phyloP scores from a whole-genome alignment of 2,888 invertebrate genomes.

The Germaria angustata region DNA sequence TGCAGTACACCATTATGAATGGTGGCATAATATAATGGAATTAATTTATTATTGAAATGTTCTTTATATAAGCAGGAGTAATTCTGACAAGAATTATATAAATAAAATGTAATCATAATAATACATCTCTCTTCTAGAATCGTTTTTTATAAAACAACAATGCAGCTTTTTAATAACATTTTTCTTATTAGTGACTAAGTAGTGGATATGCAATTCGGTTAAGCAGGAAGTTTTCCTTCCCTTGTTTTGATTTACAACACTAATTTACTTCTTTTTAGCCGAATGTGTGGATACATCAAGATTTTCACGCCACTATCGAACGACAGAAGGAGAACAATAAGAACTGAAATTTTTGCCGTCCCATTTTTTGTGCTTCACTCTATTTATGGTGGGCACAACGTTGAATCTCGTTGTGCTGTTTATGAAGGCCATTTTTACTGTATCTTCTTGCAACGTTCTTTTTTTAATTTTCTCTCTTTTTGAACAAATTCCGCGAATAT shows the following conservation, averaged over 20 bases:
- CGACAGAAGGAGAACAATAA: constrained; percentile 37
- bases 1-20: no score
- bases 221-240: not conserved
- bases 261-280: constrained; percentile 41
- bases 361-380: not conserved
- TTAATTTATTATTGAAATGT: no score
- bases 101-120: no score
- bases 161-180: no score
- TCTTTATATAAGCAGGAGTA: no score
- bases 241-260: constrained; percentile 25
- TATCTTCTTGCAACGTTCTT: not conserved
- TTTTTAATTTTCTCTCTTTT: not conserved
- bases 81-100: no score
- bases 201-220: not conserved
- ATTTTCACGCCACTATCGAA: constrained; percentile 33
- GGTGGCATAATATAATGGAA: no score
- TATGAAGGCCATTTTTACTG: constrained; percentile 29
- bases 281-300: constrained; percentile 36
- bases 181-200: no score
- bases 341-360: not conserved
- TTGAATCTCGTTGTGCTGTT: not conserved
- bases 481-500: constrained; percentile 53
- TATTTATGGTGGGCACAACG: not conserved
- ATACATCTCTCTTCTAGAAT: no score
- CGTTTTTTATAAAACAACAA: no score